Evolutionary conservation across 2,113 vertebrate species (phyloP).

Genomic region (Orycteropus afer): DNA sequence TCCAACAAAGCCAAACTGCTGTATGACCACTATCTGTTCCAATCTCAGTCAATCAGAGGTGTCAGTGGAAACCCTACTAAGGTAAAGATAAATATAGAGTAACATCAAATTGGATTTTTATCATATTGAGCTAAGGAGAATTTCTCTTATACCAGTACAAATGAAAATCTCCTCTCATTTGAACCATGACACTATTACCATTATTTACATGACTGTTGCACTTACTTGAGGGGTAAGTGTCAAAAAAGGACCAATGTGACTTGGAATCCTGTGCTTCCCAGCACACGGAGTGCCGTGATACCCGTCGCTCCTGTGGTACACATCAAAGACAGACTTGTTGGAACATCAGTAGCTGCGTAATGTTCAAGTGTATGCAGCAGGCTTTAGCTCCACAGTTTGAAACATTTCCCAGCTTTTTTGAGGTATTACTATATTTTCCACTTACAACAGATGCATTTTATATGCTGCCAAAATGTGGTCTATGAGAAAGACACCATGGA

Average conservation of each 20-base stretch:
- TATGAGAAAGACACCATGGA: not conserved
- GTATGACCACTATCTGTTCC: not conserved
- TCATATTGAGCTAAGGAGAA: not conserved
- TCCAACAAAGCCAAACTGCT: not conserved
- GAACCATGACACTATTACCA: not conserved
- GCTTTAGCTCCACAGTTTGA: slow-evolving; percentile 39
- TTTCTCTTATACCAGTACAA: not conserved
- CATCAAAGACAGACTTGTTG: not conserved
- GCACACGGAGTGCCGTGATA: not conserved
- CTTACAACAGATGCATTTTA: not conserved
- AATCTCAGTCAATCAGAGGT: not conserved
- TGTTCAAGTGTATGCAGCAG: slow-evolving; percentile 31
- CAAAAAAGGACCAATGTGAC: not conserved
- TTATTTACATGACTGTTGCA: not conserved
- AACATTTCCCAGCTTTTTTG: slow-evolving; percentile 42
- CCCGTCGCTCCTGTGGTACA: not conserved
- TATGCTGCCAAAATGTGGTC: not conserved
- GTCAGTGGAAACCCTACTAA: not conserved
- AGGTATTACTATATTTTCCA: slow-evolving; percentile 34
- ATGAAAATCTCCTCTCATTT: not conserved
- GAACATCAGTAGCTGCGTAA: not conserved
- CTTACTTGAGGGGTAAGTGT: not conserved
- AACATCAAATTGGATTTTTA: slow-evolving; percentile 25
- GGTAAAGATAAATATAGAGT: slow-evolving; percentile 7
- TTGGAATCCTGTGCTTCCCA: not conserved